A percentile compares a stretch with the other conserved stretches of the same genome.
phyloP scores from a whole-genome alignment of 1,140 invertebrate genomes.

The Anastatus disparis region DNA sequence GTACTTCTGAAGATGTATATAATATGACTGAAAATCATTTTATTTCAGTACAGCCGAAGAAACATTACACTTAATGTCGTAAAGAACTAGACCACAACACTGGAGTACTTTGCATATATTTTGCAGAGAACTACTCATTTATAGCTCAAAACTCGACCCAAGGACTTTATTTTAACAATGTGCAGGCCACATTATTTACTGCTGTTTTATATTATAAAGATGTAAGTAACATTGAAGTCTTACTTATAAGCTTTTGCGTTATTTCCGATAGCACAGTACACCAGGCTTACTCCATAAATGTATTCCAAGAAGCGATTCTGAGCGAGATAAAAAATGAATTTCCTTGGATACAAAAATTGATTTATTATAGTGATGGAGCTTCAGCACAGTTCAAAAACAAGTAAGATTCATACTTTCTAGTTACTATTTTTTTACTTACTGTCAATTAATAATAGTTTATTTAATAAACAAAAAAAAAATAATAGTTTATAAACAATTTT shows the following conservation, averaged over 20 bases:
- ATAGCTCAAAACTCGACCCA: slow-evolving; percentile 39
- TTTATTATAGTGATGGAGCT: slow-evolving; percentile 39
- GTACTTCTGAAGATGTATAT: too few species aligned
- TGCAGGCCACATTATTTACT: slow-evolving; percentile 35
- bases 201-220: neutral
- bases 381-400: slow-evolving; percentile 37
- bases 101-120: too few species aligned
- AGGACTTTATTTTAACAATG: slow-evolving; percentile 40
- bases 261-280: slow-evolving; percentile 31
- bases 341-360: slow-evolving; percentile 36
- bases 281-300: slow-evolving; percentile 32
- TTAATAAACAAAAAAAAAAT: slow-evolving; percentile 6
- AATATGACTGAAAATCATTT: too few species aligned
- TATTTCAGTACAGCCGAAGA: too few species aligned
- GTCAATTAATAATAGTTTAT: neutral
- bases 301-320: slow-evolving; percentile 25
- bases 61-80: too few species aligned
- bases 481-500: neutral
- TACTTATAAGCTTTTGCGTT: slow-evolving; percentile 29
- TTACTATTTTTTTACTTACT: neutral
- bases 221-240: slow-evolving; percentile 1
- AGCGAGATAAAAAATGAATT: slow-evolving; percentile 21
- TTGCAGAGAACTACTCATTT: too few species aligned
- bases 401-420: neutral
- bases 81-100: too few species aligned